Base-by-base conservation (phyloP, 2,797 vertebrate genomes). In the Lepus townsendii region DNA sequence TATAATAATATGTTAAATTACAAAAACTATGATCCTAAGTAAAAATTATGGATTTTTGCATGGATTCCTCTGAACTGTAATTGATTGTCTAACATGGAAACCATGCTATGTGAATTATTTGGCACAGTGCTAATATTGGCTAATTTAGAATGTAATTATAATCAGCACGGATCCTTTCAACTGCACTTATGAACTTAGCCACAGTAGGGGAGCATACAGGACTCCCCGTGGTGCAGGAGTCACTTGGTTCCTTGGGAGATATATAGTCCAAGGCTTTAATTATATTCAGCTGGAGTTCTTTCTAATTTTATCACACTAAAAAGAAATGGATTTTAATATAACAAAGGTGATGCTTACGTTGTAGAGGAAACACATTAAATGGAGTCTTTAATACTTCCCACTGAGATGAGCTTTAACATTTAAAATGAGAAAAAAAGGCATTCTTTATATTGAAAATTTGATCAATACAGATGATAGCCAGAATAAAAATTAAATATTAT, bases 121-220 rank as follows among this genome's bases (percentile, higher is more conserved):
- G 94, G 85, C 66, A 20, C n/a, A 91, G 90, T 54, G 87, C 94
- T 97, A 94, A 97, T 95, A 95, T 88, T 96, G 94, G 69, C 73
- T 97, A 96, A 96, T 97, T 97, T 65, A 62, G 73, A 95, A 96
- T 96, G 88, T 97, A 95, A 97, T 97, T 97, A 93, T 87, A 88
- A 90, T 90, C 93, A 96, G 93, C 94, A 75, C 0, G 68, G 88
- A 92, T 95, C 57, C 54, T 97, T 96, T 96, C 93, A 76, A 52
- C 76, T 93, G 90, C 76, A 86, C 82, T 91, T 96, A 90, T 20
- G 96, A 96, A 90, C 57, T 94, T 87, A 90, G 65, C 93, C 38
- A 32, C 93, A 65, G 88, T 60, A 83, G 87, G 91, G 77, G 90
- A 63, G 62, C 26, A 47, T 78, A 63, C 13, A 83, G 62, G 16